A percentile compares a stretch with the other conserved stretches of the same genome.
phyloP scores from a whole-genome alignment of 2,113 vertebrate genomes.

The Astatoreochromis straeleni region DNA sequence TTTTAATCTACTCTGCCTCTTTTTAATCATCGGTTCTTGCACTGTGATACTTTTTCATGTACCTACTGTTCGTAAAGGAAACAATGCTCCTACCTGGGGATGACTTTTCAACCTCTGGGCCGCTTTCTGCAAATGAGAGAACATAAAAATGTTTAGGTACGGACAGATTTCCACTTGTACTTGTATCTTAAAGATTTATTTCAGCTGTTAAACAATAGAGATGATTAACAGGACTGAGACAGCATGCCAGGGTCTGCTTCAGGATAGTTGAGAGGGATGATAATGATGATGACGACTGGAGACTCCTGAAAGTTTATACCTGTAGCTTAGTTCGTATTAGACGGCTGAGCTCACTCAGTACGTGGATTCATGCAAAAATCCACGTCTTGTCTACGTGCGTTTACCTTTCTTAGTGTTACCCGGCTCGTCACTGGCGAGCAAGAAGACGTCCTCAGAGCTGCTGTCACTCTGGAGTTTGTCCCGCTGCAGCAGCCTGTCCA shows the following conservation, averaged over 20 bases:
- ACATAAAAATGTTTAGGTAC: slow-evolving; percentile 21
- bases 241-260: slow-evolving; percentile 52
- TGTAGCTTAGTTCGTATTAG: neutral
- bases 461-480: slow-evolving; percentile 85
- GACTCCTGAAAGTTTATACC: neutral
- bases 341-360: neutral
- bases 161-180: neutral
- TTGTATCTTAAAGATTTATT: neutral
- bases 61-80: neutral
- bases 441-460: slow-evolving; percentile 85
- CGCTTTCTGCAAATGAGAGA: slow-evolving; percentile 81
- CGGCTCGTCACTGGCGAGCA: slow-evolving; percentile 64
- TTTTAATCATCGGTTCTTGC: neutral
- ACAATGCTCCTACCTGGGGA: slow-evolving; percentile 76
- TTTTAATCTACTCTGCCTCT: neutral
- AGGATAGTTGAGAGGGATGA: neutral
- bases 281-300: neutral
- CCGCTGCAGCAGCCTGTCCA: slow-evolving; percentile 87
- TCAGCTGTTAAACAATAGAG: neutral
- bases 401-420: slow-evolving; percentile 85
- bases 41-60: neutral
- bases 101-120: slow-evolving; percentile 80
- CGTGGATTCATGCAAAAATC: neutral
- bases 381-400: neutral
- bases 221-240: slow-evolving; percentile 21